Evolutionary conservation across 1,140 invertebrate species (phyloP), one percentile per base, ranked within the genome.

Genomic region (Pseudomyrmex cubaensis): DNA sequence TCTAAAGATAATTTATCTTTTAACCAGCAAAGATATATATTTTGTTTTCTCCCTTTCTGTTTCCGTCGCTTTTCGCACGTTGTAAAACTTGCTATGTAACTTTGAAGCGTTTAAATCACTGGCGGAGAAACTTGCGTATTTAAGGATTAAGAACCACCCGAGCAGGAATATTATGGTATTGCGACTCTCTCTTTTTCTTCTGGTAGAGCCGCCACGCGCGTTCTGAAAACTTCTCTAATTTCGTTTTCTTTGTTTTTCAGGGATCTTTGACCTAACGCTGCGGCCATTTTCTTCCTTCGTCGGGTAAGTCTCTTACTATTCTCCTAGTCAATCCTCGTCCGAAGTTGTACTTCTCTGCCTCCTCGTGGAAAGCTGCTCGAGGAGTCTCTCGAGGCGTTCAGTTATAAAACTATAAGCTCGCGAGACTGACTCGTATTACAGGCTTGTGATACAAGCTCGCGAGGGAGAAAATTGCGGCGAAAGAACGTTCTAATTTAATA

Each of bases 211-310:
- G 12, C n/a, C 52, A 46, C 46, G 35, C 22, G 22, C 50, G 20
- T n/a, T 25, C 35, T 25, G n/a, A 15, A 70, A 80, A 80, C 76
- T 72, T 80, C 54, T 80, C 76, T 80, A 80, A 80, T 72, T 48
- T 80, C 7, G 54, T 80, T 80, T 61, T 80, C 46, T 80, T 80
- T 80, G 66, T 80, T 80, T 80, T 80, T 3, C 66, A 80, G 76
- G 54, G 54, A 80, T 80, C 17, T 80, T 8, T 70, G 66, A 80
- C 22, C n/a, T 22, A 35, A 20, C 76, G 64, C 5, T 10, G 46
- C n/a, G 66, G 54, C 52, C 46, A 22, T 54, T 44, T 35, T 70
- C 64, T 54, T 77, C 25, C 12, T n/a, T 69, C 54, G 15, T 72
- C 66, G 54, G 64, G 76, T 80, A 61, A 72, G 76, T 80, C 46